Conservation (phyloP, 1,140 invertebrate species). For the Drosophila gunungcola region DNA sequence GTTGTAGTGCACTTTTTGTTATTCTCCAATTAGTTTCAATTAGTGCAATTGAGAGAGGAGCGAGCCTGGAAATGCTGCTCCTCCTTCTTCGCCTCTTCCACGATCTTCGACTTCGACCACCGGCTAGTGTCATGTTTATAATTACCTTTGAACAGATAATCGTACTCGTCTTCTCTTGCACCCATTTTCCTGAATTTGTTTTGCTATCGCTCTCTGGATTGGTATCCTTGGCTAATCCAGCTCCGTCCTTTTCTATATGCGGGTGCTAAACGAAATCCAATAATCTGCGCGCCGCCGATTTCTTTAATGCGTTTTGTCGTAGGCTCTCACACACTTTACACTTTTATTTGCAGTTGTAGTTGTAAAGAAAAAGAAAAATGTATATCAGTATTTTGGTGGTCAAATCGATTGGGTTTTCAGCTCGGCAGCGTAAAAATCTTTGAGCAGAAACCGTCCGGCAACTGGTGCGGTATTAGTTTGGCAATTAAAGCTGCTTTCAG, state of each 20-base stretch:
- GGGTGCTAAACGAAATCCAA: conserved; percentile 67
- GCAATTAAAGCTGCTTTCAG: conserved; percentile 37
- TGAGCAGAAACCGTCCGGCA: conserved; percentile 10
- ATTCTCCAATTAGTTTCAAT: conserved; percentile 78
- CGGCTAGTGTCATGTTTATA: conserved; percentile 59
- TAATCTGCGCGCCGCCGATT: conserved; percentile 75
- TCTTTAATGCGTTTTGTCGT: conserved; percentile 71
- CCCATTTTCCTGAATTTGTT: conserved; percentile 89
- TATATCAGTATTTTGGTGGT: conserved; percentile 55
- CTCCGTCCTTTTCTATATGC: conserved; percentile 43
- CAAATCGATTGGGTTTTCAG: conserved; percentile 18
- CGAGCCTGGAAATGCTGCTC: conserved; percentile 23
- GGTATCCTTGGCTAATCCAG: conserved; percentile 20
- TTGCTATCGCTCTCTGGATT: conserved; percentile 46
- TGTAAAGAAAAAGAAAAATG: conserved; percentile 77
- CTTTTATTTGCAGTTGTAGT: conserved; percentile 76
- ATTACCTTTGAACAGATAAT: conserved; percentile 99
- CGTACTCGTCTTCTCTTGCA: conserved; percentile 99
- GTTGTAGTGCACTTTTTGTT: conserved; percentile 60
- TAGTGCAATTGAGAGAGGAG: conserved; percentile 56
- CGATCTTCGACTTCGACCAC: conserved; percentile 13
- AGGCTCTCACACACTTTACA: conserved; percentile 78
- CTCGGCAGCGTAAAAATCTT: background rate
- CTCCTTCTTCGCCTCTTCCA: conserved; percentile 7
- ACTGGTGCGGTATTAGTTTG: conserved; percentile 33